Evolutionary conservation across 2,113 vertebrate genomes (phyloP), one percentile per base, ranked within the genome.

Genomic region (Orthonyx spaldingii): DNA sequence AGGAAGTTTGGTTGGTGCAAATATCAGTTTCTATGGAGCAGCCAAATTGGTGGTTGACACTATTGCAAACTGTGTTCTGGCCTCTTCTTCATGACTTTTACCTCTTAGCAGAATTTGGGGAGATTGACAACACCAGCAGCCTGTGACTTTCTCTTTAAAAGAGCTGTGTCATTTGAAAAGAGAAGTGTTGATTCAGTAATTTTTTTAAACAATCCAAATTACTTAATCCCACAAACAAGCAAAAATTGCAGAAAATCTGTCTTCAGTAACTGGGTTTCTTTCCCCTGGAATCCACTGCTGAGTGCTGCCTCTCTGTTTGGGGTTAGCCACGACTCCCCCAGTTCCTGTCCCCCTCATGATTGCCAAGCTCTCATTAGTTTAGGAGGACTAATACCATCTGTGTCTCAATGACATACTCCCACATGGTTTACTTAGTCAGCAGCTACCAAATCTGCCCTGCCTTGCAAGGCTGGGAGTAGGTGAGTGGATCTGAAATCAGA

Each of bases 381-480:
- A 80, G 90, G 87, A 95, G 85, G 88, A 89, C 90, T 95, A 95
- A 63, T 88, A 78, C 85, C 85, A 93, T 96, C 92, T 91, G 93
- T 87, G 65, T 76, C 89, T 97, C 94, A 88, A 92, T 72, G 90
- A 81, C 82, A 77, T 44, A 96, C 93, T 86, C 94, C 93, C 70
- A 95, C 82, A 5, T 32, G 53, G 69, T 87, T 80, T 90, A 84
- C 82, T 89, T 89, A 92, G 69, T 94, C 84, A 95, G 94, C 80
- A 92, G 81, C 89, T 82, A 87, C 70, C 84, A 82, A 75, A 60
- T 82, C 93, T 3, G 1, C 84, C 81, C 60, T 87, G 83, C 61
- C 84, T 94, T 89, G 68, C 84, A 71, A 92, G 52, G n/a, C 84
- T 92, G 72, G 37, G 72, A 92, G 91, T 94, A 94, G 72, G 91